Conservation (phyloP, 64 coral and sea anemone species). For the Montipora sp. region DNA sequence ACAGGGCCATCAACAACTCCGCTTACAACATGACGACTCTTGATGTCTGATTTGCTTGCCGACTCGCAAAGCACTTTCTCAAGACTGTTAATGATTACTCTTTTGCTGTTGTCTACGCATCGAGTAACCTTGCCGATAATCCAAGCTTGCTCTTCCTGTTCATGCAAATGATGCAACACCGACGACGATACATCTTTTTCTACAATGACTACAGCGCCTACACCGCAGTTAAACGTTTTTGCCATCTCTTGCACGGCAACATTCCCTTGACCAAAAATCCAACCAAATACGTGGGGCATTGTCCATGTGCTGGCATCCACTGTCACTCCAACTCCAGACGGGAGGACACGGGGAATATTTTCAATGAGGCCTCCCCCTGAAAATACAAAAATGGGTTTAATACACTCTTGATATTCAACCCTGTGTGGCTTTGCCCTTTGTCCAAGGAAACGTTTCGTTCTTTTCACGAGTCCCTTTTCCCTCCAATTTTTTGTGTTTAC, state of each 20-base stretch:
- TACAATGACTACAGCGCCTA: constrained; percentile 78
- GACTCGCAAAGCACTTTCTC: constrained; percentile 37
- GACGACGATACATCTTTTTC: constrained; percentile 14
- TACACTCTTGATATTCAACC: neutral
- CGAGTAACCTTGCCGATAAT: constrained; percentile 74
- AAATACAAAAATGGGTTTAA: neutral
- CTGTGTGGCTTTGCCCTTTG: neutral
- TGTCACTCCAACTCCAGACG: constrained; percentile 52
- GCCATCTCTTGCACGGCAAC: constrained; percentile 73
- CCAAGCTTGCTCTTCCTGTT: constrained; percentile 70
- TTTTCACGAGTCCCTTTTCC: too few species aligned
- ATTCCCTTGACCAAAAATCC: constrained; percentile 81
- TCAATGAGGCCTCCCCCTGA: constrained; percentile 86
- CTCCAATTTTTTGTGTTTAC: too few species aligned
- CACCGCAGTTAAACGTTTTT: constrained; percentile 87
- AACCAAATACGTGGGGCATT: constrained; percentile 85
- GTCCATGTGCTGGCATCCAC: constrained; percentile 84
- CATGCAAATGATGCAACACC: constrained; percentile 67
- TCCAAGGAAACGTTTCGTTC: too few species aligned
- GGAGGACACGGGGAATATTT: constrained; percentile 89
- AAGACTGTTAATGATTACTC: constrained; percentile 39
- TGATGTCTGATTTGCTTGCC: constrained; percentile 23
- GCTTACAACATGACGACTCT: neutral
- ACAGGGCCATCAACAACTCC: constrained; percentile 9
- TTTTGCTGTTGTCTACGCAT: neutral